Evolutionary conservation across 2,113 vertebrate species (phyloP).

Genomic region (Pandion haliaetus): DNA sequence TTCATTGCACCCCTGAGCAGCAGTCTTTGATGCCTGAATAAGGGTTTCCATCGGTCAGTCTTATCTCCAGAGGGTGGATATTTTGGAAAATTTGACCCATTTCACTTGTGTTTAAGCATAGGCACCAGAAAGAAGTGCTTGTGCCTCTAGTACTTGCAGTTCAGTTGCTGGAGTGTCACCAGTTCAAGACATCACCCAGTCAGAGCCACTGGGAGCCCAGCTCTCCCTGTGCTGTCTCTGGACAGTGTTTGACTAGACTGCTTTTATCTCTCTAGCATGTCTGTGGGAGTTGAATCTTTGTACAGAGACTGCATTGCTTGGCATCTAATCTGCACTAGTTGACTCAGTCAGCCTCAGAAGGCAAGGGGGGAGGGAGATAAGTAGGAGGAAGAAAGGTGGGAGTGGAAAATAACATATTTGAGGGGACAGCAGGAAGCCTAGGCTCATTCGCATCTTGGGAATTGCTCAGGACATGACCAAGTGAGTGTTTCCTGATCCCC

Average conservation of each 20-base stretch:
- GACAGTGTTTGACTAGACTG: slow-evolving; percentile 43
- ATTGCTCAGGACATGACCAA: slow-evolving; percentile 33
- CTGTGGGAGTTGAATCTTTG: slow-evolving; percentile 43
- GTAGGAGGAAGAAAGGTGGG: slow-evolving; percentile 34
- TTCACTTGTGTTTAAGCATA: accelerated
- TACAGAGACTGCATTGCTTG: slow-evolving; percentile 1
- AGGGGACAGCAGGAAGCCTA: slow-evolving; percentile 44
- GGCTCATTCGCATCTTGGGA: not conserved
- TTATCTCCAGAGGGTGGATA: not conserved
- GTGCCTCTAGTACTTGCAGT: not conserved
- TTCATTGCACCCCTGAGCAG: not conserved
- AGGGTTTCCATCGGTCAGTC: accelerated
- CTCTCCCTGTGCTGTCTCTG: slow-evolving; percentile 6
- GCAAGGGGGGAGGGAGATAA: slow-evolving; percentile 34
- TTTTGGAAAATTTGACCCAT: not conserved
- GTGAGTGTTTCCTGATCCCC: slow-evolving; percentile 13
- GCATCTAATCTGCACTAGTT: slow-evolving; percentile 46
- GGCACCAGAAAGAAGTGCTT: not conserved
- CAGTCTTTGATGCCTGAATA: not conserved
- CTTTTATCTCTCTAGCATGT: slow-evolving; percentile 34
- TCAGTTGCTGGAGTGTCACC: not conserved
- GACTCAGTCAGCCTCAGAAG: slow-evolving; percentile 38
- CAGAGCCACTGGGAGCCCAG: not conserved
- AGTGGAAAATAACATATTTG: slow-evolving; percentile 43
- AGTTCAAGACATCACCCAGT: not conserved